A percentile compares a stretch with the other conserved stretches of the same genome.
Evolutionary conservation across 2,888 invertebrate genomes (phyloP).

Genomic region (Rosalia funebris): DNA sequence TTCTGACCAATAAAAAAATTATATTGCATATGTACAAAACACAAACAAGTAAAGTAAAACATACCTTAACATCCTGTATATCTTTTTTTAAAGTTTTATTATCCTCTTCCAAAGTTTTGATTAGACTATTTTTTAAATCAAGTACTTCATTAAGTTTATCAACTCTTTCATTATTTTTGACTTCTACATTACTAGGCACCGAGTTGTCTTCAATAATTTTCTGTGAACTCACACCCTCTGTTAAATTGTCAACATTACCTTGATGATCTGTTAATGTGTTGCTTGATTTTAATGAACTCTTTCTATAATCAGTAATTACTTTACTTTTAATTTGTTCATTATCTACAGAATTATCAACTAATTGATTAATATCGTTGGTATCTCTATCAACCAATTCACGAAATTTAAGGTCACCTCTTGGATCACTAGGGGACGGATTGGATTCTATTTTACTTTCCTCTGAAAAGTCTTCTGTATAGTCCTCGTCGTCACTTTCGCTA

Average conservation of each 20-base stretch:
- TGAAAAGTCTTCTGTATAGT: conserved; percentile 59
- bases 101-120: conserved; percentile 60
- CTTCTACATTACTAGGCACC: conserved; percentile 18
- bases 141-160: conserved; percentile 36
- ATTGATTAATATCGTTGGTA: not conserved
- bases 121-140: conserved; percentile 42
- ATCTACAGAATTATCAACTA: not conserved
- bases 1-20: no score
- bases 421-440: conserved; percentile 31
- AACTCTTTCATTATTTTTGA: conserved; percentile 35
- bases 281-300: conserved; percentile 29
- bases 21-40: no score
- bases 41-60: no score
- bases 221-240: conserved; percentile 15
- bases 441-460: conserved; percentile 52
- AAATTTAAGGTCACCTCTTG: conserved; percentile 1
- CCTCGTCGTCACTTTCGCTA: conserved; percentile 46
- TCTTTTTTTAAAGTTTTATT: conserved; percentile 59
- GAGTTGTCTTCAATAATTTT: no score
- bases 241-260: conserved; percentile 19
- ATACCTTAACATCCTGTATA: conserved; percentile 60
- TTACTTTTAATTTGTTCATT: conserved; percentile 11
- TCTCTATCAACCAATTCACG: conserved; percentile 2
- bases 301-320: not conserved
- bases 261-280: not conserved